Evolutionary conservation across 2,888 invertebrate genomes (phyloP), one percentile per base, ranked within the genome.

Genomic region (Celastrina argiolus): DNA sequence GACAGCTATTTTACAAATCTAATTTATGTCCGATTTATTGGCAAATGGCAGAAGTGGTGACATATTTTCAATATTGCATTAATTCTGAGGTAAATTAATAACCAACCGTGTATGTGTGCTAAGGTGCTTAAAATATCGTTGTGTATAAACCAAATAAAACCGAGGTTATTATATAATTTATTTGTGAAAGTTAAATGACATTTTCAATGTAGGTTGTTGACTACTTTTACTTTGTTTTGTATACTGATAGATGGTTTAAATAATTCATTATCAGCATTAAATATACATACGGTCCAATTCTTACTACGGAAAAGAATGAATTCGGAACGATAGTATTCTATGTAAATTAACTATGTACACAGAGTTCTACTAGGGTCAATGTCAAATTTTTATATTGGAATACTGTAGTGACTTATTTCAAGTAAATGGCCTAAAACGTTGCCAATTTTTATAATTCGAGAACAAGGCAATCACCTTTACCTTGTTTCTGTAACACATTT

Each of bases 141-240:
- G 22, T 51, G 51, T 22, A 70, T 64, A 42, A 68, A 65, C 64
- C 31, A 63, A 64, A 70, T 58, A 56, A 63, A 63, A 67, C 65
- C 70, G 67, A 69, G 71, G 71, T 72, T 70, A 72, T 74, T 75
- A 75, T 73, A 74, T 74, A 76, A 75, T 71, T 72, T 63, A 67
- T 67, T 72, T 73, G 71, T 72, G 72, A 75, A 74, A 73, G 72
- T 75, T 71, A 74, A 77, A 75, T 80, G 81, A 81, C 79, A 73
- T 77, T 76, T 78, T 12, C 14, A 39, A 81, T 78, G 80, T 81
- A 78, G 79, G 74, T 75, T 77, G 78, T 77, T 76, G 76, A 78
- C 76, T 77, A 83, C 82, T 83, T 83, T 85, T 83, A 81, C 83
- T 82, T 78, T 72, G 67, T 70, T 42, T 64, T 66, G 59, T 56